Conservation (phyloP, 2,888 invertebrate species). For the Micropterix aruncella region DNA sequence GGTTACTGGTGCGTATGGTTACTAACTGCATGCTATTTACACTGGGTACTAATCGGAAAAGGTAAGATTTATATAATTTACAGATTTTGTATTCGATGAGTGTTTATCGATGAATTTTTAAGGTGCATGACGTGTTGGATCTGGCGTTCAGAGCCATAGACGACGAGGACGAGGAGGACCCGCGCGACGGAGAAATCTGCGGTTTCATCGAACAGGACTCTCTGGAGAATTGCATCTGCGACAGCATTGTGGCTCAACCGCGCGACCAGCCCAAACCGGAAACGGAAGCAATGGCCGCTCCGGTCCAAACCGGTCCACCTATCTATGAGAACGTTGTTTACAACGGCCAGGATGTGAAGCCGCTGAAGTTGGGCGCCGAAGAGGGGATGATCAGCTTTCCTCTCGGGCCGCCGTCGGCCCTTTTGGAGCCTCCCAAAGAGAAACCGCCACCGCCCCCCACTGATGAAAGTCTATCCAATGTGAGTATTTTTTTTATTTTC, state of each 20-base stretch:
- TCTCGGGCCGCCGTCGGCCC: conserved; percentile 41
- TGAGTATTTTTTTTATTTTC: conserved; percentile 17
- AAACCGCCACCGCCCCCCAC: conserved; percentile 74
- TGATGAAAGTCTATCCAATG: conserved; percentile 37
- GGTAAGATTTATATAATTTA: too few relatives aligned
- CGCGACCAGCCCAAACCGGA: neutral
- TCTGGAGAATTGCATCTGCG: neutral
- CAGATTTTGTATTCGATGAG: too few relatives aligned
- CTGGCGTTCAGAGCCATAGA: conserved; percentile 48
- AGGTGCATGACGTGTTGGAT: conserved; percentile 50
- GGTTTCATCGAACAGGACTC: conserved; percentile 4
- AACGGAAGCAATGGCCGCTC: neutral
- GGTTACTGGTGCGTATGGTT: too few relatives aligned
- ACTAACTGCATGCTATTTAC: too few relatives aligned
- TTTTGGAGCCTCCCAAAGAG: conserved; percentile 66
- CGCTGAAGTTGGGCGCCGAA: conserved; percentile 1
- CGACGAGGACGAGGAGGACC: conserved; percentile 26
- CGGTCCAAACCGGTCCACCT: neutral
- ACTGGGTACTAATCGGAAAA: too few relatives aligned
- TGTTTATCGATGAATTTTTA: too few relatives aligned
- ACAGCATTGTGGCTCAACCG: neutral
- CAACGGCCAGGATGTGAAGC: neutral
- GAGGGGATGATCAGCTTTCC: conserved; percentile 12
- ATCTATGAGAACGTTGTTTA: neutral
- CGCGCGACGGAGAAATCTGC: neutral